Percentiles rank a stretch among this genome's conserved stretches.
Evolutionary conservation across 30 jellyfish, hydroid and myxozoan genomes (phyloP).

Genomic region (Chrysaora quinquecirrha): DNA sequence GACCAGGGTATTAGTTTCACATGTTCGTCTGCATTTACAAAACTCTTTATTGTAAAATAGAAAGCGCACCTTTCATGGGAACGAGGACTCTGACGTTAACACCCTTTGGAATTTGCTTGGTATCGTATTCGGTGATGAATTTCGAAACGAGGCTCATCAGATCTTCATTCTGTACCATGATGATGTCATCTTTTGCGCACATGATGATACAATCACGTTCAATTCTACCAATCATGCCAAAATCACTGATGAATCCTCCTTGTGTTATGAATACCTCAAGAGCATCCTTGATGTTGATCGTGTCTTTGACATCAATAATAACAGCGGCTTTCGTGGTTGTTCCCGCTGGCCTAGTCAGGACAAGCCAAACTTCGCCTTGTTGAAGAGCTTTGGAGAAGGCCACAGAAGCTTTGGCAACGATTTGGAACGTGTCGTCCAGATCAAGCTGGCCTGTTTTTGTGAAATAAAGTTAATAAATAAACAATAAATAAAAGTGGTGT

Average conservation of each 20-base stretch:
- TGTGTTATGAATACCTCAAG: slow-evolving; percentile 46
- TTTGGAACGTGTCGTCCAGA: slow-evolving; percentile 33
- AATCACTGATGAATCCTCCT: slow-evolving; percentile 48
- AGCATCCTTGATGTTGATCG: slow-evolving; percentile 42
- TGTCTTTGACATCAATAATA: slow-evolving; percentile 37
- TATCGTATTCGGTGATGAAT: slow-evolving; percentile 35
- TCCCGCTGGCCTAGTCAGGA: slow-evolving; percentile 51
- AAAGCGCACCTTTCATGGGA: slow-evolving; percentile 54
- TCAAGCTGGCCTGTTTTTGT: slow-evolving; percentile 41
- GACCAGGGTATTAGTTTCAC: too few relatives aligned
- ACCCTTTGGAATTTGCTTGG: slow-evolving; percentile 66
- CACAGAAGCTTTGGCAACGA: slow-evolving; percentile 50
- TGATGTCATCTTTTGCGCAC: slow-evolving; percentile 67
- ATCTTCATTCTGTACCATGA: slow-evolving; percentile 45
- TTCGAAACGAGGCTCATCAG: slow-evolving; percentile 4
- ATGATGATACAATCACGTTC: slow-evolving; percentile 59
- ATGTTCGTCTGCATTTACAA: too few relatives aligned
- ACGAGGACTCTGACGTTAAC: slow-evolving; percentile 55
- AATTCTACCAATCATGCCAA: slow-evolving; percentile 62
- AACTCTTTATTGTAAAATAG: too few relatives aligned
- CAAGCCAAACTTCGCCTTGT: slow-evolving; percentile 39
- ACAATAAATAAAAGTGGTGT: too few relatives aligned
- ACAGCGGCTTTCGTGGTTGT: slow-evolving; percentile 46
- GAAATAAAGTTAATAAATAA: too few relatives aligned
- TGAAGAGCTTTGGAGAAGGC: slow-evolving; percentile 25